Evolutionary conservation across 2,797 vertebrate genomes (phyloP), one percentile per base, ranked within the genome.

Genomic region (Paedocypris micromegethes): DNA sequence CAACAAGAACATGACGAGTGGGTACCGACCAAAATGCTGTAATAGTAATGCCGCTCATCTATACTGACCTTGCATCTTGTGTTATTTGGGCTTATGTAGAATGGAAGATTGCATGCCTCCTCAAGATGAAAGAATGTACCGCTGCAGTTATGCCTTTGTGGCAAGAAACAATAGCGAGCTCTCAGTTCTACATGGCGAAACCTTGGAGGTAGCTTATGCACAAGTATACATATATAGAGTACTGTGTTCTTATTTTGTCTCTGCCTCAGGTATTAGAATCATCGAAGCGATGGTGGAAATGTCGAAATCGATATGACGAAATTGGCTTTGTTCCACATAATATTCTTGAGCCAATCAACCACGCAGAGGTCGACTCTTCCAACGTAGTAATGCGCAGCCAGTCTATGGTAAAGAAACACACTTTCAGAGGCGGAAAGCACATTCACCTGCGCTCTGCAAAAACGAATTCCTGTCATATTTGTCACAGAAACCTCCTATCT

Each of bases 91-190:
- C 9, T 51, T 65, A 5, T 65, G 55, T 66, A 90, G 89, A 59
- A 74, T 40, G n/a, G 71, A 68, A 53, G 57, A 64, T 23, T 41
- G 50, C 1, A 66, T 80, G 6, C 82, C 78, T 56, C 77, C 80
- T 23, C 78, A 82, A 3, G 53, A 77, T 3, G 83, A 70, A 60
- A 82, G 75, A 66, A 63, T 53, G 45, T 85, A 84, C 68, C 77
- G 80, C 64, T 92, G 92, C 79, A 89, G 88, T 65, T 94, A 95
- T 2, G 90, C 92, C 82, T 94, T 96, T 83, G 90, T 93, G 76
- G 93, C 92, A 2, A 82, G 93, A 68, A 95, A 96, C 81, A 90
- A 84, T 84, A 94, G 85, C 6, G 93, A 96, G 69, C 88, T 96
- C 0, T 92, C 93, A 0, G 92, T 96, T 48, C 83, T 91, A 9